phyloP scores from a whole-genome alignment of 2,113 vertebrate genomes.

The Pseudonaja textilis region DNA sequence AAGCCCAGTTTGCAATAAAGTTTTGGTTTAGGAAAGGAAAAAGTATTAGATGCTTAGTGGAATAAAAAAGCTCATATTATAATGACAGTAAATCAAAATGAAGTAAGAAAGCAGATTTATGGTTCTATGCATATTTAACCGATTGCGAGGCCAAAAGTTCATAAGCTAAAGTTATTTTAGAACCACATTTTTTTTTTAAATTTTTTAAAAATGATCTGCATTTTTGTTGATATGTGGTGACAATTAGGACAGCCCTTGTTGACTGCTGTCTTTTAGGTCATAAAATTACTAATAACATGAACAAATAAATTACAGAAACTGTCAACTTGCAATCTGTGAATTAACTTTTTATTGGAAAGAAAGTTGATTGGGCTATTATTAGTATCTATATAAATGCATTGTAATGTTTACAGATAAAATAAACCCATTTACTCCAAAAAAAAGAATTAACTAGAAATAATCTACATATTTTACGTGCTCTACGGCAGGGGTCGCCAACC shows the following conservation, averaged over 20 bases:
- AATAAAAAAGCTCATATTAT: neutral
- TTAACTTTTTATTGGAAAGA: slow-evolving; percentile 16
- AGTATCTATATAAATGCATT: slow-evolving; percentile 45
- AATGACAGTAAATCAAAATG: neutral
- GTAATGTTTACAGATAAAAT: slow-evolving; percentile 48
- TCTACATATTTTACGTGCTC: slow-evolving; percentile 46
- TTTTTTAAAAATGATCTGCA: neutral
- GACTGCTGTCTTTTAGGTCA: slow-evolving; percentile 24
- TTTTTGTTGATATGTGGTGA: neutral
- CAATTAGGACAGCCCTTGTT: neutral
- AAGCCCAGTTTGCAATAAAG: neutral
- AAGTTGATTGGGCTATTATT: slow-evolving; percentile 55
- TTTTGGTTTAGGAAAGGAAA: neutral
- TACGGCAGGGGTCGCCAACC: slow-evolving; percentile 15
- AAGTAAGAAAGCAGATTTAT: neutral
- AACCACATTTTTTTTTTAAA: neutral
- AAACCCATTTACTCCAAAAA: slow-evolving; percentile 47
- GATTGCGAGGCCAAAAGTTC: neutral
- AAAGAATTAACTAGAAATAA: slow-evolving; percentile 46
- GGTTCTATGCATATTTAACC: neutral
- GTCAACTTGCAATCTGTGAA: slow-evolving; percentile 53
- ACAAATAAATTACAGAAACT: slow-evolving; percentile 61
- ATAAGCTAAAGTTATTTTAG: neutral
- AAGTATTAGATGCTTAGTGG: neutral
- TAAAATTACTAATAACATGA: slow-evolving; percentile 56